Conservation (phyloP, 2,888 invertebrate genomes). For the Cataglyphis altisquamis region DNA sequence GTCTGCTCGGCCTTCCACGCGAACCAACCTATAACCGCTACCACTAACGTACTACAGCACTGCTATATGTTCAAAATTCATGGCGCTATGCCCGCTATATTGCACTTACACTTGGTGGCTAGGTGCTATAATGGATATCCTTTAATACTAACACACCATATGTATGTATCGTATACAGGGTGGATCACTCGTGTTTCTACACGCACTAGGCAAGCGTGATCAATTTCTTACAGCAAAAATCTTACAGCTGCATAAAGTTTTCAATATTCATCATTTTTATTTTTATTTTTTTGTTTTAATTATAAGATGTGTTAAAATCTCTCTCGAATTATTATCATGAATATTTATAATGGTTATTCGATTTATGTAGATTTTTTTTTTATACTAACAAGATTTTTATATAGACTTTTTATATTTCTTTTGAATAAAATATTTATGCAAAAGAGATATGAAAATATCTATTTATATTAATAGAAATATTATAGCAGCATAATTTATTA, state of each 20-base stretch:
- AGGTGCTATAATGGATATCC: slow-evolving; percentile 80
- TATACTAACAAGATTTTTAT: neutral
- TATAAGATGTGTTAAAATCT: neutral
- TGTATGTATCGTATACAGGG: slow-evolving; percentile 60
- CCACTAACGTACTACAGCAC: slow-evolving; percentile 63
- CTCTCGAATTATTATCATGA: neutral
- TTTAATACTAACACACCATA: slow-evolving; percentile 75
- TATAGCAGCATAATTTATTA: neutral
- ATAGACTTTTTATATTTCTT: neutral
- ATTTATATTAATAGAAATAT: neutral
- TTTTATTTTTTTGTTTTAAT: neutral
- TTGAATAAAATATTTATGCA: neutral
- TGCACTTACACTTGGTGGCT: slow-evolving; percentile 80
- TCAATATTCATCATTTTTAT: neutral
- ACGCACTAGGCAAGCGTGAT: slow-evolving; percentile 30
- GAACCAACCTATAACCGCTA: slow-evolving; percentile 57
- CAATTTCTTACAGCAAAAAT: slow-evolving; percentile 14
- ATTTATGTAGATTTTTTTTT: neutral
- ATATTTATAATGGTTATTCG: neutral
- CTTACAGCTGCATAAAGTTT: neutral
- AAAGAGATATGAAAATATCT: neutral
- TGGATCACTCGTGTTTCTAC: slow-evolving; percentile 59
- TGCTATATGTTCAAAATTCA: slow-evolving; percentile 81
- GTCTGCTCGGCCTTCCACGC: slow-evolving; percentile 63
- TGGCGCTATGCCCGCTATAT: slow-evolving; percentile 79